phyloP scores from a whole-genome alignment of 2,113 vertebrate species.

The Calypte anna region DNA sequence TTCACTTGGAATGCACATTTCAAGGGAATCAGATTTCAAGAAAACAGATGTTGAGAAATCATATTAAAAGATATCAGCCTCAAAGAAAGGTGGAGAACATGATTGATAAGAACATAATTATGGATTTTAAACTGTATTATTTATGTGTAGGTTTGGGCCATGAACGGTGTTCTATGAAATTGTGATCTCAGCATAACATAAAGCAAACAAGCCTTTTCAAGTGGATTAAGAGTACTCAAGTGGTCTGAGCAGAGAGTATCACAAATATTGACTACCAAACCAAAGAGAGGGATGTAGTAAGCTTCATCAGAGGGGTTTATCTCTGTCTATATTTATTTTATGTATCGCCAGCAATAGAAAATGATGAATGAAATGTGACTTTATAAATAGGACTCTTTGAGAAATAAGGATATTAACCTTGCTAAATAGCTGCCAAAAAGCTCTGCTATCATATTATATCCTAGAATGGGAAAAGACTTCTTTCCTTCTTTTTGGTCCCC shows the following conservation, averaged over 20 bases:
- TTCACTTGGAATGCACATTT: not conserved
- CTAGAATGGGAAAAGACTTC: not conserved
- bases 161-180: not conserved
- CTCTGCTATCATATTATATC: not conserved
- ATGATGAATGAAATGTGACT: not conserved
- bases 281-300: not conserved
- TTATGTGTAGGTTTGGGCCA: not conserved
- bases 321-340: slow-evolving; percentile 43
- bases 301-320: not conserved
- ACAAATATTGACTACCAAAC: slow-evolving; percentile 55
- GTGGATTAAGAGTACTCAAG: slow-evolving; percentile 42
- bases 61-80: not conserved
- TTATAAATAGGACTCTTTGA: not conserved
- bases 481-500: not conserved
- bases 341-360: not conserved
- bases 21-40: not conserved
- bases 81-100: not conserved
- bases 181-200: slow-evolving; percentile 36
- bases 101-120: not conserved
- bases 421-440: not conserved
- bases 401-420: slow-evolving; percentile 10
- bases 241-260: slow-evolving; percentile 24
- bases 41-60: not conserved
- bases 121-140: not conserved
- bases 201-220: slow-evolving; percentile 48